Conservation (phyloP, 1,140 invertebrate species). For the Drosophila mayri region DNA sequence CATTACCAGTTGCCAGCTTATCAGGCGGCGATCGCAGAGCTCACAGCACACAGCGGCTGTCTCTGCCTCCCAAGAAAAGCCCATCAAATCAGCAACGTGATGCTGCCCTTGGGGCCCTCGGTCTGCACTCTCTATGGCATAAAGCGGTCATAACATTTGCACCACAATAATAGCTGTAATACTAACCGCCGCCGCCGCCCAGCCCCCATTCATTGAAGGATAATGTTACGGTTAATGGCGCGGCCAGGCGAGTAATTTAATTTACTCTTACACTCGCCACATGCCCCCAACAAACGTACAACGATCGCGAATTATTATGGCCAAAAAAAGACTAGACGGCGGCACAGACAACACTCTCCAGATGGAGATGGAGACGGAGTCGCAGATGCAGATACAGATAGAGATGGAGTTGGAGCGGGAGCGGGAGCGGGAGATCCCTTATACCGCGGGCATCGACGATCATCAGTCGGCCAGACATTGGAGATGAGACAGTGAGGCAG, state of each 20-base stretch:
- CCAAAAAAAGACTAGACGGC: slow-evolving; percentile 41
- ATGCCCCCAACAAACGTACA: slow-evolving; percentile 54
- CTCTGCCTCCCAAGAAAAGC: slow-evolving; percentile 29
- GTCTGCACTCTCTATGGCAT: slow-evolving; percentile 15
- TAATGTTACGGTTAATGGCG: slow-evolving; percentile 71
- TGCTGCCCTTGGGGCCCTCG: slow-evolving; percentile 69
- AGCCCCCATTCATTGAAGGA: slow-evolving; percentile 71
- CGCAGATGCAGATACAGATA: slow-evolving; percentile 18
- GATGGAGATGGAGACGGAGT: background rate
- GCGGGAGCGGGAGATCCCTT: slow-evolving; percentile 18
- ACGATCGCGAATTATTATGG: slow-evolving; percentile 62
- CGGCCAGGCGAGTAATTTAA: slow-evolving; percentile 65
- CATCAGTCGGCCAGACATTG: slow-evolving; percentile 34
- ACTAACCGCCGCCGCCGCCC: slow-evolving; percentile 48
- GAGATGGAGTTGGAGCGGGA: background rate
- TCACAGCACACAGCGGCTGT: slow-evolving; percentile 22
- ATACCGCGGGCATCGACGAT: slow-evolving; percentile 30
- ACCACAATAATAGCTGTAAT: slow-evolving; percentile 79
- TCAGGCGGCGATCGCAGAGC: slow-evolving; percentile 38
- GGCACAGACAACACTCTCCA: slow-evolving; percentile 21
- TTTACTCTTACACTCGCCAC: slow-evolving; percentile 59
- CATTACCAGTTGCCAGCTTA: slow-evolving; percentile 69
- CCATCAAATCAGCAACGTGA: slow-evolving; percentile 81
- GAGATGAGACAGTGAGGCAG: slow-evolving; percentile 43
- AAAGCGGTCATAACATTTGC: slow-evolving; percentile 72